phyloP scores from a whole-genome alignment of 2,888 invertebrate species.

The Terebella lapidaria region DNA sequence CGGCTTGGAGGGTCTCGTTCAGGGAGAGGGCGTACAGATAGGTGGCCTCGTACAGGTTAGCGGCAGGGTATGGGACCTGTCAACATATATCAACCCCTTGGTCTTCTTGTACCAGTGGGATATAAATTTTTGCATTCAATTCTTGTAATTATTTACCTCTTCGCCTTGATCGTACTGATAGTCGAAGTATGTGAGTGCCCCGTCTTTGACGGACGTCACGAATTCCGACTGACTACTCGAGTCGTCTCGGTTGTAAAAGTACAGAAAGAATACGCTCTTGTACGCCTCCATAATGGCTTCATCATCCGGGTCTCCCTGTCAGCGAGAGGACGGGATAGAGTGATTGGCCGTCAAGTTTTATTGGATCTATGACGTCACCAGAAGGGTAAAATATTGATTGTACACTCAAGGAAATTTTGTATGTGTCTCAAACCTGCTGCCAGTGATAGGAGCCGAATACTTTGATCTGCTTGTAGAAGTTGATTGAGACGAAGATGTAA shows the following conservation, averaged over 20 bases:
- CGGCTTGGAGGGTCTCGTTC: slow-evolving; percentile 21
- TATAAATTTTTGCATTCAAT: too few relatives aligned
- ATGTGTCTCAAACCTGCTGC: too few relatives aligned
- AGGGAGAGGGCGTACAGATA: slow-evolving; percentile 25
- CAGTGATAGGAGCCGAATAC: slow-evolving; percentile 28
- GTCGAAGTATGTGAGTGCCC: not conserved
- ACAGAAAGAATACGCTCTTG: slow-evolving; percentile 23
- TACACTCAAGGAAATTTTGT: too few relatives aligned
- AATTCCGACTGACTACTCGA: slow-evolving; percentile 20
- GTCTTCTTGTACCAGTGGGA: too few relatives aligned
- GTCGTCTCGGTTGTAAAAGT: slow-evolving; percentile 23
- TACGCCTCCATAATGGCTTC: slow-evolving; percentile 18
- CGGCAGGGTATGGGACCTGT: slow-evolving; percentile 30
- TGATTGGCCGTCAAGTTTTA: too few relatives aligned
- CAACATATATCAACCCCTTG: too few relatives aligned
- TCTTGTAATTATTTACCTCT: not conserved
- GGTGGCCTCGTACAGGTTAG: slow-evolving; percentile 29
- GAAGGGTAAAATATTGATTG: too few relatives aligned
- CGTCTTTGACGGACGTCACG: slow-evolving; percentile 15
- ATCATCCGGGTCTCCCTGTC: slow-evolving; percentile 24
- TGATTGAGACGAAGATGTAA: slow-evolving; percentile 25
- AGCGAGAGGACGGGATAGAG: too few relatives aligned
- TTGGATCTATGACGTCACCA: too few relatives aligned
- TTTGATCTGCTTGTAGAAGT: slow-evolving; percentile 23
- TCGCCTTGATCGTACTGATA: not conserved